Evolutionary conservation across 2,797 vertebrate species (phyloP), one percentile per base, ranked within the genome.

Genomic region (Sebastes oblongus): DNA sequence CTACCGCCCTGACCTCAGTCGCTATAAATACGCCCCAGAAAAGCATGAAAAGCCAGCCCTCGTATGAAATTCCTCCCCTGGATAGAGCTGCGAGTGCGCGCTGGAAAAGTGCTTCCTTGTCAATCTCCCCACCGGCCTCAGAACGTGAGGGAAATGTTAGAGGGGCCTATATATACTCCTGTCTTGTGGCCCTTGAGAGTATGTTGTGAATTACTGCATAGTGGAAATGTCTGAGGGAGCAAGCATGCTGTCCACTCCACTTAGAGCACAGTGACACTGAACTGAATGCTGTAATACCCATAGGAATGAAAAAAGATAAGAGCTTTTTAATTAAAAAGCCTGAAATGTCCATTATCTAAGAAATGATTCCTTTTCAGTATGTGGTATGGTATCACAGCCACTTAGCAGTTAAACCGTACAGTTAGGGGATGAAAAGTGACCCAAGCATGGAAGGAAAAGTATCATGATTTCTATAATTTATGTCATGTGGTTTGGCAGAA

Each of bases 11-110:
- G 87, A 92, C 90, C 85, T 93, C 86, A 92, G 61, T 22, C 46
- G 20, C 91, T 95, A 93, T 88, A 95, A 93, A 94, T 95, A 93
- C 65, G 16, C 42, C 30, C 39, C 24, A 81, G 64, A 90, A 93
- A 93, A 90, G 84, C 75, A 81, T 46, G 50, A 89, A 93, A 93
- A 93, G 72, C 77, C 70, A 79, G 64, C 74, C 84, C 80, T 81
- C 65, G 16, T 81, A 88, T 89, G 87, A 89, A 88, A 91, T 89
- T 92, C 88, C 86, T 93, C 70, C 71, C 20, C 30, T 64, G 74
- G 68, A 85, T 78, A 36, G 84, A 90, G 85, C 83, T 42, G 74
- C 34, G 10, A 85, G 83, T 62, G 86, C 79, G 82, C 36, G 7
- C 78, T 80, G 79, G 55, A 86, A 83, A 84, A 74, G 73, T 22